Evolutionary conservation across 2,888 invertebrate species (phyloP), one percentile per base, ranked within the genome.

Genomic region (Petrolisthes cinctipes): DNA sequence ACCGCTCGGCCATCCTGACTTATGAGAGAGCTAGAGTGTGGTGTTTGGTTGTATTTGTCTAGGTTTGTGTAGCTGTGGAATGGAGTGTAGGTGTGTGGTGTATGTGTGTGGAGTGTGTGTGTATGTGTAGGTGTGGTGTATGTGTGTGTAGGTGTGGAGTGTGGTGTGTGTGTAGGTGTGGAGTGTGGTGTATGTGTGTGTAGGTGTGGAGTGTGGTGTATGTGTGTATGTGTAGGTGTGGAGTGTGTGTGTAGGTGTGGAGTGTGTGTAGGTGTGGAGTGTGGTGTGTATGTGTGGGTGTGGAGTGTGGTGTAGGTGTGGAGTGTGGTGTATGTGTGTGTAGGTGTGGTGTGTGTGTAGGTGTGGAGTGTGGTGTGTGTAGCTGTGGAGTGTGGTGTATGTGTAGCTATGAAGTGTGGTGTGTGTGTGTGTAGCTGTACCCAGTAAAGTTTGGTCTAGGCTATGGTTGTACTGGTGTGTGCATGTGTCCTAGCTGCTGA

Each of bases 1-100:
- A 91, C 91, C 91, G 90, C 91, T 91, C 91, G 90, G 91, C 91
- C 91, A 91, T 90, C 73, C 89, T 91, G 85, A 88, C 84, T 80
- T n/a, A 20, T 14, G 1, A 75, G 3, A 20, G 75, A 20, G 75
- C 4, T 17, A 20, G 75, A 75, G 23, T 4, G 7, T 4, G 75
- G 23, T 5, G 23, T n/a, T 9, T n/a, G 7, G 20, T 23, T 14
- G n/a, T 23, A 20, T 75, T 11, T 23, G 75, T 75, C 7, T 23
- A 11, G 75, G 75, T 23, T 4, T n/a, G n/a, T 20, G 75, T 23
- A 20, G 17, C 9, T 14, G 0, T 23, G 75, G 75, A 20, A 7
- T n/a, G 9, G 23, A 0, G 23, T 75, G 23, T 23, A 75, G 9
- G 4, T 23, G 20, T 75, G 75, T 23, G 75, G 5, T 75, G 75